phyloP scores from a whole-genome alignment of 1,140 invertebrate species.

The Leptopilina boulardi region DNA sequence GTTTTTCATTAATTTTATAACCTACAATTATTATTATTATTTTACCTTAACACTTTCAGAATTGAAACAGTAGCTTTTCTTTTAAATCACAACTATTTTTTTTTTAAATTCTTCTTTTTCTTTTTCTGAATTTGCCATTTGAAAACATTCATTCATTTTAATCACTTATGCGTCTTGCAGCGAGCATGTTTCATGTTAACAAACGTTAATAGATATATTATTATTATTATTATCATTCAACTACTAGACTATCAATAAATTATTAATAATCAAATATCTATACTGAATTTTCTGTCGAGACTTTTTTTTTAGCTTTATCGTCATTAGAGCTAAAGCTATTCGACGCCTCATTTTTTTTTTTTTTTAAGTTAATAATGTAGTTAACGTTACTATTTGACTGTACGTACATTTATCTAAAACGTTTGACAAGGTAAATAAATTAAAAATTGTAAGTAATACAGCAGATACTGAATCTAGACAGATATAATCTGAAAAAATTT shows the following conservation, averaged over 20 bases:
- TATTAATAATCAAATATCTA: constrained; percentile 55
- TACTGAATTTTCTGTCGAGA: constrained; percentile 41
- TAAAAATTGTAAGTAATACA: constrained; percentile 68
- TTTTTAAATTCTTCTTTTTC: constrained; percentile 35
- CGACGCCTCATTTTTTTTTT: constrained; percentile 24
- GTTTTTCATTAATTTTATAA: constrained; percentile 36
- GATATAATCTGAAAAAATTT: constrained; percentile 69
- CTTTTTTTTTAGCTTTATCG: constrained; percentile 12
- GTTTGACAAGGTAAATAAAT: constrained; percentile 73
- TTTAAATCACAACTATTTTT: constrained; percentile 27
- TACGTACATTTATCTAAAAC: constrained; percentile 73
- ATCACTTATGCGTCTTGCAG: constrained; percentile 61
- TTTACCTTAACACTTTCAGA: constrained; percentile 62
- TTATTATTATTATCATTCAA: constrained; percentile 58
- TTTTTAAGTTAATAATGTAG: constrained; percentile 63
- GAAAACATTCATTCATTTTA: constrained; percentile 45
- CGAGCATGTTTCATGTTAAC: constrained; percentile 60
- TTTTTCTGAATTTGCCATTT: constrained; percentile 38
- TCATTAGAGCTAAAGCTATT: constrained; percentile 47
- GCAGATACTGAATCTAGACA: constrained; percentile 73
- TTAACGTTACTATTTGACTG: constrained; percentile 67
- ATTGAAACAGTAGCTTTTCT: constrained; percentile 55
- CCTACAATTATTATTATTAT: constrained; percentile 49
- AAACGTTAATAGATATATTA: constrained; percentile 56
- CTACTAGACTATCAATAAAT: constrained; percentile 62